These are phyloP conservation scores for Yponomeuta malinellus DNA, from an alignment of 2,888 invertebrate genomes.

Conservation along the genomic window DNA sequence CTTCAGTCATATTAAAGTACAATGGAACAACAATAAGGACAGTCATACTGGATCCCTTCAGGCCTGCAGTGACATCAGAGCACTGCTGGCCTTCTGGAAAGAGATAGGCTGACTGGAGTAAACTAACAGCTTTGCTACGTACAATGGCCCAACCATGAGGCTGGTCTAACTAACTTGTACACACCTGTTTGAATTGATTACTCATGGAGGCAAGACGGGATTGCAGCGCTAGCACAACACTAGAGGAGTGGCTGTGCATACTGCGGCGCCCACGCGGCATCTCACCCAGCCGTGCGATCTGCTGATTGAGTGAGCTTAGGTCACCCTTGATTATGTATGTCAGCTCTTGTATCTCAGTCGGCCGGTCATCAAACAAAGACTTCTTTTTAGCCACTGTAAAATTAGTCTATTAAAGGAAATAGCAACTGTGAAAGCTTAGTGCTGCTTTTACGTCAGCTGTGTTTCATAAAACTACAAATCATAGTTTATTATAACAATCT, in stretches of 20 bases:
- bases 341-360: constrained; percentile 96
- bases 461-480: no score
- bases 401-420: constrained; percentile 13
- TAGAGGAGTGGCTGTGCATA: constrained; percentile 93
- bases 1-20: no score
- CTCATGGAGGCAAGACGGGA: constrained; percentile 98
- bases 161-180: neutral
- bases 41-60: no score
- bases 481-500: no score
- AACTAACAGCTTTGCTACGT: no score
- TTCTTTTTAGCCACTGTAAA: constrained; percentile 96
- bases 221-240: constrained; percentile 93
- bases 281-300: constrained; percentile 94
- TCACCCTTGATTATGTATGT: constrained; percentile 99
- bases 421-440: neutral
- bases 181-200: constrained; percentile 93
- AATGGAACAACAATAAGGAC: no score
- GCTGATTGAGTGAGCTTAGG: constrained; percentile 94
- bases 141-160: no score
- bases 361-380: constrained; percentile 97
- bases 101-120: no score
- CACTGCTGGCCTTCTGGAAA: no score
- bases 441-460: neutral
- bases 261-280: constrained; percentile 87
- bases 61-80: no score